Evolutionary conservation across 2,113 vertebrate species (phyloP), one percentile per base, ranked within the genome.

Genomic region (human): DNA sequence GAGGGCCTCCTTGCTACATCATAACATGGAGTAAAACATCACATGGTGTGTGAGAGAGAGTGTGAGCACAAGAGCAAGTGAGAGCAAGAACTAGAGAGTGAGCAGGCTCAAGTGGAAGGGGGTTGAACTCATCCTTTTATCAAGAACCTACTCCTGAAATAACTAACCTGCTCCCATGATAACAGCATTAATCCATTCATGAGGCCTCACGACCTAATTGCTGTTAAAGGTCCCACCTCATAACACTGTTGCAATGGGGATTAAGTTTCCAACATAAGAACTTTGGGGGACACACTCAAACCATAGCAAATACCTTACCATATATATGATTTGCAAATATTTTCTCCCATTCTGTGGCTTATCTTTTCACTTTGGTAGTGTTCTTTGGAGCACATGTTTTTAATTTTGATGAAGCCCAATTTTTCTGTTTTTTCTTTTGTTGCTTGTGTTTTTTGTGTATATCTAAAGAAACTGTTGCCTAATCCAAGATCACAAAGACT

Each of bases 291-390:
- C 70, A 73, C 70, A 25, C 38, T 73, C 38, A 73, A 73, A 38
- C 38, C 70, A 73, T 25, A 73, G 70, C 38, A 73, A 13, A 52
- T 94, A 61, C 50, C 23, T 70, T 61, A 52, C 18, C 20, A 93
- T 18, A 78, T 10, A 75, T 30, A 32, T 40, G 27, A 52, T 94
- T 96, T 92, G 18, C 25, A 90, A 43, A 45, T 87, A 61, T 84
- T 92, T 85, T 94, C 40, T 94, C 70, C 55, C 12, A 43, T 87
- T 95, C 52, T 84, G 23, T 94, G 18, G 10, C 9, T 57, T 96
- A 12, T 92, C 72, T 72, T 94, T 89, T 38, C 11, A 90, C 35
- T 93, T 93, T 88, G 70, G 40, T 61, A 81, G 7, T 87, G 17
- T 73, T 92, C 43, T 85, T 68, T 93, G 38, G 93, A 90, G 22